Evolutionary conservation across 2,797 vertebrate genomes (phyloP), one percentile per base, ranked within the genome.

Genomic region (Amblyopsis hoosieri): DNA sequence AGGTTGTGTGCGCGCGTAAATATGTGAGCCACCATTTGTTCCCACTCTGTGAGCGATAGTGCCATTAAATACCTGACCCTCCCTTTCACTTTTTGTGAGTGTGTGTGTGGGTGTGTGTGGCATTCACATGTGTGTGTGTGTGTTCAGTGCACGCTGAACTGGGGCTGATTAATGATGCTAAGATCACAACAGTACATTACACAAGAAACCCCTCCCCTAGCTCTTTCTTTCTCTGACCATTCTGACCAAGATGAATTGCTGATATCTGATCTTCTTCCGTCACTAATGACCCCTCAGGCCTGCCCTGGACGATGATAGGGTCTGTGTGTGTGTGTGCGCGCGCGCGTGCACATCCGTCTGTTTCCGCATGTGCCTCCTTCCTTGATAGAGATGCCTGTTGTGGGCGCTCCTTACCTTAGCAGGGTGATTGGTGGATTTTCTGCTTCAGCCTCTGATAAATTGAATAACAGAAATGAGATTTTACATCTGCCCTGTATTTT

Each of bases 211-310:
- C 52, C 76, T 67, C 73, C 71, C 86, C 70, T 81, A 15, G 54
- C 55, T 31, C 69, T 75, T 60, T 42, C 57, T 52, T 33, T 55
- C 50, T 65, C 54, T 42, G 63, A 66, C 48, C 79, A 83, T 76
- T 88, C 75, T 86, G 81, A 86, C 84, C 81, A 87, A 89, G 92
- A 93, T 93, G 85, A 90, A 93, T 91, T 75, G 79, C 53, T 78
- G 88, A 91, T 83, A 91, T 85, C 82, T 86, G 87, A 90, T 90
- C 86, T 85, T 80, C 80, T 81, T 87, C 81, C 82, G 83, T 83
- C 67, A 71, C 82, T 85, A 84, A 84, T 83, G 87, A 89, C 83
- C 87, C 77, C 69, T 69, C 59, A 54, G 66, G 72, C 62, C 80
- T 73, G 76, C 65, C 73, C 63, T 55, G 60, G 68, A 70, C 66